Base-by-base conservation (phyloP, 2,888 invertebrate species). In the Perizoma flavofasciatum region DNA sequence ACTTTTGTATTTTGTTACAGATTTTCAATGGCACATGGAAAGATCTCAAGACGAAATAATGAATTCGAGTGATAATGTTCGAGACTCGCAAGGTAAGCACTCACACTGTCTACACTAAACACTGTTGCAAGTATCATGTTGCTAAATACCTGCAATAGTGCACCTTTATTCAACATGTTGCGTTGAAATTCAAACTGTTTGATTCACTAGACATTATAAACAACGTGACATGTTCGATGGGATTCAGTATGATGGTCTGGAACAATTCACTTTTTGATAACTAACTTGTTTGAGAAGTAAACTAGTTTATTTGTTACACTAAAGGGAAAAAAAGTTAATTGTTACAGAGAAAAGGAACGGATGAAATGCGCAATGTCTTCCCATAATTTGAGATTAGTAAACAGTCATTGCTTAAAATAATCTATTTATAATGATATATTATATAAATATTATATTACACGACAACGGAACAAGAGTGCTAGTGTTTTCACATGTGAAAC, bases 21-120 rank as follows among this genome's bases (percentile, higher is more conserved):
- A 96, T 93, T 96, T 96, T 93, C 95, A 95, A 93, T 97, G 97
- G 97, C 97, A 96, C 90, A 95, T 96, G 93, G 95, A 95, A 88
- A 94, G 95, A 85, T 92, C 95, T 95, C 96, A 96, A 92, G 97
- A 97, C 82, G 97, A 97, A 94, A 95, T 96, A 83, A 94, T 97
- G 93, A 95, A 96, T 86, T 96, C 96, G 85, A 96, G 96, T 93
- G 97, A 96, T 92, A 95, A 95, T 92, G 96, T 96, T 90, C 95
- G 97, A 92, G 97, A 97, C 93, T 96, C 96, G 88, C 97, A 97
- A 97, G 97, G 97, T 97, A 96, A 96, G 96, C 80, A 50, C 66
- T 59, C 55, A 64, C 68, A 63, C 67, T 62, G 63, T 66, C 48
- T 62, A 70, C 70, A 66, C 55, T 6, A 58, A 46, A 46, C 76